A percentile compares a stretch with the other conserved stretches of the same genome.
Conservation (phyloP, 2,113 vertebrate species). For the Syngnathus scovelli region DNA sequence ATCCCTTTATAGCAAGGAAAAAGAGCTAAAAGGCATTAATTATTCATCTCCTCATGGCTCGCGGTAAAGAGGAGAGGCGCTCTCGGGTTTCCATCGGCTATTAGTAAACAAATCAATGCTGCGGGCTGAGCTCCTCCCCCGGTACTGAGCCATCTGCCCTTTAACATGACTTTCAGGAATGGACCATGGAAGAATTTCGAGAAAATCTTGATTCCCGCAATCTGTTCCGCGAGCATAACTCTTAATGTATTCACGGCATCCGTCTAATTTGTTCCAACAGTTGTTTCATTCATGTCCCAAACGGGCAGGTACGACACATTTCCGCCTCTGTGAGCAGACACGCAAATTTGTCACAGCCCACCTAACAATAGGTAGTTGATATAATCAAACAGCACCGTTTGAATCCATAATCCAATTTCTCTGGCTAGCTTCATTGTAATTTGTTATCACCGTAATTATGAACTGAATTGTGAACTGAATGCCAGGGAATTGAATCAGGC, state of each 20-base stretch:
- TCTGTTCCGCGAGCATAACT: constrained; percentile 19
- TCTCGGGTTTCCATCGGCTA: constrained; percentile 72
- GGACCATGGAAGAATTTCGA: constrained; percentile 26
- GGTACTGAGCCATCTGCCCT: constrained; percentile 65
- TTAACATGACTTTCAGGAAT: constrained; percentile 62
- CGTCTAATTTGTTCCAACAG: constrained; percentile 52
- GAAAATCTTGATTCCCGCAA: constrained; percentile 9
- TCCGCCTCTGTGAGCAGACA: constrained; percentile 34
- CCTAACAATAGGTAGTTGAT: constrained; percentile 61
- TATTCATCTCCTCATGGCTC: constrained; percentile 68
- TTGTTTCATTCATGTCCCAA: constrained; percentile 48
- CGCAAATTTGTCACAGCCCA: constrained; percentile 46
- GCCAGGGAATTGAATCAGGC: constrained; percentile 61
- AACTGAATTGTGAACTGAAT: constrained; percentile 65
- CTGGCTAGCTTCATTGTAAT: constrained; percentile 61
- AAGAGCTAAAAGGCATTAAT: constrained; percentile 72
- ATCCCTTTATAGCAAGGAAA: constrained; percentile 71
- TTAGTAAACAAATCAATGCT: constrained; percentile 80
- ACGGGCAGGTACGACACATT: constrained; percentile 43
- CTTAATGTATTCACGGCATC: constrained; percentile 48
- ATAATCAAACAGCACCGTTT: constrained; percentile 61
- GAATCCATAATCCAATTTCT: constrained; percentile 64
- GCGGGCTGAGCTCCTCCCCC: constrained; percentile 61
- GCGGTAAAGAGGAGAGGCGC: constrained; percentile 68
- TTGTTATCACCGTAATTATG: constrained; percentile 62